Base-by-base conservation (phyloP, 2,888 invertebrate species). In the Melanchra persicariae region DNA sequence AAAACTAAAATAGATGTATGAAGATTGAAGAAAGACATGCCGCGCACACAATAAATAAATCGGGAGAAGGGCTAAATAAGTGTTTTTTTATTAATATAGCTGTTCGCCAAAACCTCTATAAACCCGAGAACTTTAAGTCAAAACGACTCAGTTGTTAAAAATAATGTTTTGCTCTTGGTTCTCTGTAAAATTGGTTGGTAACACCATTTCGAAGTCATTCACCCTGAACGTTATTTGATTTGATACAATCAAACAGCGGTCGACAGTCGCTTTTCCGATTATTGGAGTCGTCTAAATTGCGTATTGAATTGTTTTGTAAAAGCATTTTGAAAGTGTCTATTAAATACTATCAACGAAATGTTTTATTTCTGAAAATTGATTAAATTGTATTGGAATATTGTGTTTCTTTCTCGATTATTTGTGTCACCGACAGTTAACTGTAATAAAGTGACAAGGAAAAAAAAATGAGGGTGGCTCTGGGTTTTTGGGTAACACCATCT, bases 181-280 rank as follows among this genome's bases (percentile, higher is more conserved):
- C 9, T 47, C 8, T 30, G 15, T 49, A 47, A 60, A 54, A 54
- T 54, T 30, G 1, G 6, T 17, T n/a, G n/a, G n/a, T n/a, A n/a
- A 40, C 43, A 43, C 22, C n/a, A 57, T 63, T 64, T 52, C 1
- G 12, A 34, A 47, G 55, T 61, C 70, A 52, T 69, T 77, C 55
- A 77, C 51, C 59, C 26, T 17, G 47, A 81, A 37, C 24, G 1
- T 57, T 43, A 69, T 60, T 69, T 24, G 47, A 77, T 59, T 66
- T 30, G 17, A 57, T 49, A 63, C 12, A 49, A 54, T 45, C 37
- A 45, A 52, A 52, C 30, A 45, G 30, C 66, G 52, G 59, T 74
- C 37, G n/a, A 12, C 26, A 52, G n/a, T 58, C 45, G 49, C 19
- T 62, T 61, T 61, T 65, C n/a, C 26, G 8, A 37, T 66, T 54